Conservation (phyloP, 2,113 vertebrate species). For the Parus major region DNA sequence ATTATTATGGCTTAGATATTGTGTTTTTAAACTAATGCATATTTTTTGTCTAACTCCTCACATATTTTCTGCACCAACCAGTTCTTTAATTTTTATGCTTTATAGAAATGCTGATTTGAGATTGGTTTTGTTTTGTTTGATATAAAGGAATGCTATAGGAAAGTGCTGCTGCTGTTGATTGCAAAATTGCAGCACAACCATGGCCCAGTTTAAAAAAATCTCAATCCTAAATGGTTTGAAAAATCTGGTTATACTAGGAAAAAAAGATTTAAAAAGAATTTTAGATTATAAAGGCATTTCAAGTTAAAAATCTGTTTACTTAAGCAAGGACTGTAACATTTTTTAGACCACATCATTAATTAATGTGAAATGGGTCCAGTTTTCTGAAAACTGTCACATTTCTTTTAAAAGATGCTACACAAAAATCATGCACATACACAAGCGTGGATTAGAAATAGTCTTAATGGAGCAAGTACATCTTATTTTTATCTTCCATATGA, state of each 20-base stretch:
- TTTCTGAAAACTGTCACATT: not conserved
- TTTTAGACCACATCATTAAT: not conserved
- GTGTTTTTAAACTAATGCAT: not conserved
- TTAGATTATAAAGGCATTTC: not conserved
- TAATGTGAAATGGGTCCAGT: fast-evolving
- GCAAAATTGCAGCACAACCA: not conserved
- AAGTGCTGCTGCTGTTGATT: not conserved
- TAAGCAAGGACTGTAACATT: not conserved
- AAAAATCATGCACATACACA: not conserved
- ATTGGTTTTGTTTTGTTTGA: not conserved
- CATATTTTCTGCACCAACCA: not conserved
- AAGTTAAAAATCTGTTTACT: not conserved
- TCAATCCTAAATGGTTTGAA: not conserved
- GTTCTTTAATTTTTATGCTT: not conserved
- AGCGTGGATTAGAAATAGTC: not conserved
- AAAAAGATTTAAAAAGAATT: not conserved
- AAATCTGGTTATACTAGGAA: not conserved
- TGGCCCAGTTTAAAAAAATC: not conserved
- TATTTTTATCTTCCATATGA: not conserved
- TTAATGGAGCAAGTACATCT: not conserved
- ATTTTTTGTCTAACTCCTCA: not conserved
- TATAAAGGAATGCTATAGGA: not conserved
- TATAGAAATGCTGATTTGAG: not conserved
- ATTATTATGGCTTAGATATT: not conserved
- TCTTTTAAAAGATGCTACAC: not conserved